phyloP scores from a whole-genome alignment of 1,140 invertebrate genomes.

The Lepidurus packardi region DNA sequence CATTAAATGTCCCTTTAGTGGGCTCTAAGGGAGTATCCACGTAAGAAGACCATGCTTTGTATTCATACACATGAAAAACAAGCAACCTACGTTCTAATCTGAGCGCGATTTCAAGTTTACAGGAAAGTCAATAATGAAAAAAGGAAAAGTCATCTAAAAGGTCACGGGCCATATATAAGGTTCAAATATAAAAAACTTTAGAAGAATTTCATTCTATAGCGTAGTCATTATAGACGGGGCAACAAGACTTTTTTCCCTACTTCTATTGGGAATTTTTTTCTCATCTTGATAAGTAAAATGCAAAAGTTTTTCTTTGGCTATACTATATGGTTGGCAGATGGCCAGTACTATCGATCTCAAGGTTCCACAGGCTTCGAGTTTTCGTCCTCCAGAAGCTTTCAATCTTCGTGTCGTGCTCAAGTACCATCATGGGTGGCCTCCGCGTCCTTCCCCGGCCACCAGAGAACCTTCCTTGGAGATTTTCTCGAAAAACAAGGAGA shows the following conservation, averaged over 20 bases:
- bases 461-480: background rate
- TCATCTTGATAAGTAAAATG: background rate
- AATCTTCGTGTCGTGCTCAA: conserved; percentile 1
- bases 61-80: conserved; percentile 3
- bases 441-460: background rate
- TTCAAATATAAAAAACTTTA: background rate
- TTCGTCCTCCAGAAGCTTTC: background rate
- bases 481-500: background rate
- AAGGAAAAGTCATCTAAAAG: background rate
- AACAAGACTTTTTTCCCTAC: background rate
- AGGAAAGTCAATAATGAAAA: background rate
- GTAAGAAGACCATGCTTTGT: background rate
- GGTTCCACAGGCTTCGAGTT: background rate
- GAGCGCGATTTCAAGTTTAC: background rate
- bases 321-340: background rate
- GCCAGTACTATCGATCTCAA: background rate
- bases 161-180: background rate
- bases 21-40: background rate
- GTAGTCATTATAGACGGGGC: background rate
- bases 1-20: conserved; percentile 3
- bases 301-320: background rate
- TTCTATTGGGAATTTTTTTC: background rate
- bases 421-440: conserved; percentile 17
- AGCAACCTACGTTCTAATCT: background rate
- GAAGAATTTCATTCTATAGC: background rate